phyloP scores from a whole-genome alignment of 2,888 invertebrate genomes.

The Monochamus alternatus region DNA sequence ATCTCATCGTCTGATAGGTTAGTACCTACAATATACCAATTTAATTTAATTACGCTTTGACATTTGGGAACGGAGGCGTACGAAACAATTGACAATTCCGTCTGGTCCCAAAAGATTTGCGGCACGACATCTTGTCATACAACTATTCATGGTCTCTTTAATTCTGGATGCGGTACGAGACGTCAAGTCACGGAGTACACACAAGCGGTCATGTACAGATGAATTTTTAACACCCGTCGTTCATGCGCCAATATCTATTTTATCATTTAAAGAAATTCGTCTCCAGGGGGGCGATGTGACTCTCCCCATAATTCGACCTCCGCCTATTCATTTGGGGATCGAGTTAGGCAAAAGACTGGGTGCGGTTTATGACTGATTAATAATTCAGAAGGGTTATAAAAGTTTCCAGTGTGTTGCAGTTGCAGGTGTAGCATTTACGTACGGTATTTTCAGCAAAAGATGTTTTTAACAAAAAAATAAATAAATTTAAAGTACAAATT shows the following conservation, averaged over 20 bases:
- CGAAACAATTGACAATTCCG: background rate
- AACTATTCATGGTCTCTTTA: conserved; percentile 49
- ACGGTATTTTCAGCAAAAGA: too few species aligned
- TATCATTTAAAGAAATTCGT: conserved; percentile 53
- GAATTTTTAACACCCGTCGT: conserved; percentile 52
- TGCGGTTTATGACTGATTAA: conserved; percentile 18
- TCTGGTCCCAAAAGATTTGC: conserved; percentile 19
- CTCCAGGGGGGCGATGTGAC: conserved; percentile 32
- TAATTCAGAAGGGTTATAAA: conserved; percentile 6
- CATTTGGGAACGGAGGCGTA: background rate
- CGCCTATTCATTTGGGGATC: conserved; percentile 31
- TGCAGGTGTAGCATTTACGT: background rate
- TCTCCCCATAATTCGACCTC: conserved; percentile 43
- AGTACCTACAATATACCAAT: background rate
- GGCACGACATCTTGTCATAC: conserved; percentile 44
- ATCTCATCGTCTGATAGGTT: background rate
- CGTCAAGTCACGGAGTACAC: conserved; percentile 46
- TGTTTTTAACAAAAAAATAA: too few species aligned
- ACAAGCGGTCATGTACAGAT: conserved; percentile 54
- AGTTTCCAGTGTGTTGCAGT: background rate
- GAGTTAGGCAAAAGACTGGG: conserved; percentile 12
- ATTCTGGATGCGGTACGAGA: conserved; percentile 54
- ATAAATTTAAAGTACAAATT: too few species aligned
- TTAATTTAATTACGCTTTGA: background rate
- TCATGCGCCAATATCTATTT: conserved; percentile 56